phyloP scores from a whole-genome alignment of 2,113 vertebrate species.

The Rhynchopsitta pachyrhyncha region DNA sequence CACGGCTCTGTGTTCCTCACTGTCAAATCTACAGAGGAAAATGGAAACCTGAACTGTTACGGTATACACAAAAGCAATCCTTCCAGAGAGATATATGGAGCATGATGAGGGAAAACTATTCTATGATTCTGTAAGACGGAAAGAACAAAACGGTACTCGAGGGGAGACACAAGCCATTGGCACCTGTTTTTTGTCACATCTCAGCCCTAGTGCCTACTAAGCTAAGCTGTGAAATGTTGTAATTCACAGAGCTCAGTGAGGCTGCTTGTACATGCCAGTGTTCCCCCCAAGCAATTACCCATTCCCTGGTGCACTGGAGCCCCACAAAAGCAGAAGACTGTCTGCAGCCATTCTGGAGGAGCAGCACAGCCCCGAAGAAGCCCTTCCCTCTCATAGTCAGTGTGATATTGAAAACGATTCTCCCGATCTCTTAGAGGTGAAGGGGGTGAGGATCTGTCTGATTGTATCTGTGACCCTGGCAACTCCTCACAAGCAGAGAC shows the following conservation, averaged over 20 bases:
- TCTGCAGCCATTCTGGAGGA: fast-evolving
- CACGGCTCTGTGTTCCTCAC: not conserved
- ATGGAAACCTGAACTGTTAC: not conserved
- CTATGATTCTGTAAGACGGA: not conserved
- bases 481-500: slow-evolving; percentile 70
- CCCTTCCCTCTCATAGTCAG: not conserved
- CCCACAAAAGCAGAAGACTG: not conserved
- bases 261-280: not conserved
- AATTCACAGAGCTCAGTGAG: not conserved
- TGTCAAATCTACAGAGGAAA: not conserved
- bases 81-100: not conserved
- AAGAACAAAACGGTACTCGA: not conserved
- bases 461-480: slow-evolving; percentile 70
- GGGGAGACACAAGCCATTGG: not conserved
- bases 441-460: slow-evolving; percentile 29
- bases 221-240: not conserved
- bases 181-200: not conserved
- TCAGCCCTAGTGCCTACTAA: not conserved
- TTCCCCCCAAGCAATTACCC: not conserved
- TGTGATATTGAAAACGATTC: not conserved
- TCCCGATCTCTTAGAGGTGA: not conserved
- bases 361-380: not conserved
- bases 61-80: not conserved
- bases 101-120: not conserved
- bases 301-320: not conserved